These are phyloP conservation scores for Andrena fulva DNA, from an alignment of 2,888 invertebrate species.

Conservation along the genomic window DNA sequence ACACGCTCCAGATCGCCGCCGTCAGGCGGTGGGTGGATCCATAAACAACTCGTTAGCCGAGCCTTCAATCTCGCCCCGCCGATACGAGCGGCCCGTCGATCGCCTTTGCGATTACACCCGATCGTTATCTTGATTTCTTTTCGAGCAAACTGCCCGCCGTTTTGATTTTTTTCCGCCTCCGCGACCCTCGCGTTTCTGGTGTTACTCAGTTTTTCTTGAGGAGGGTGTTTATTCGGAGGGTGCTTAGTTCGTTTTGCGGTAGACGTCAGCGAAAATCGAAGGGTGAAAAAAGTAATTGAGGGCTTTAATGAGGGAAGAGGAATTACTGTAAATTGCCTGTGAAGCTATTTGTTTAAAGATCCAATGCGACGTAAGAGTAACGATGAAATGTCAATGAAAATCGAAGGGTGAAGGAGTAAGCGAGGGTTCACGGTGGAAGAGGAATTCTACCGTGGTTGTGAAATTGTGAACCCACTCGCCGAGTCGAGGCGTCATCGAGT, in stretches of 20 bases:
- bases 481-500: constrained; percentile 1
- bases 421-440: background rate
- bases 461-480: background rate
- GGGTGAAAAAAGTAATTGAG: too few species aligned
- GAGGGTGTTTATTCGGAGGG: too few species aligned
- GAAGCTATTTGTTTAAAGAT: too few species aligned
- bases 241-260: too few species aligned
- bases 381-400: background rate
- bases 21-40: constrained; percentile 76
- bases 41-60: constrained; percentile 83
- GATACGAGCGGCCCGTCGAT: constrained; percentile 72
- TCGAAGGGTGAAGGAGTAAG: background rate
- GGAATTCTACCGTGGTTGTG: background rate
- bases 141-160: constrained; percentile 46
- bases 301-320: too few species aligned
- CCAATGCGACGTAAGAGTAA: background rate
- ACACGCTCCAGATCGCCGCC: constrained; percentile 46
- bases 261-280: too few species aligned
- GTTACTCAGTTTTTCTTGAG: too few species aligned
- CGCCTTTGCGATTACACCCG: constrained; percentile 70
- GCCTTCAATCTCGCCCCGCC: constrained; percentile 80
- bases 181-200: background rate
- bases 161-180: constrained; percentile 42
- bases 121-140: constrained; percentile 72
- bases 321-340: too few species aligned